Evolutionary conservation across 2,797 vertebrate species (phyloP), one percentile per base, ranked within the genome.

Genomic region (Clarias pachynema): DNA sequence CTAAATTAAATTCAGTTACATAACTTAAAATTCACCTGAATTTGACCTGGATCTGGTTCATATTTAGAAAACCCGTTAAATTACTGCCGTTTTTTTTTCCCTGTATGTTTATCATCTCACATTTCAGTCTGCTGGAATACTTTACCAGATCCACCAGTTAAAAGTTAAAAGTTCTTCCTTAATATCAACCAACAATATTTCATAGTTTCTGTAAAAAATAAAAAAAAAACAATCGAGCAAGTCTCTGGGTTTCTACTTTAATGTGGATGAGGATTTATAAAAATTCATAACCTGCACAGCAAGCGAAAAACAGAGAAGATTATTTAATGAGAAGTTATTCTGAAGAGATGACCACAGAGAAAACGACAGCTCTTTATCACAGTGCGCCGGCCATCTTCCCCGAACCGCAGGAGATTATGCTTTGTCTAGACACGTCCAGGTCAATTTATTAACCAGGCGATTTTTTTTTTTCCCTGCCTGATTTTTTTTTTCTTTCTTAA

Each of bases 361-460:
- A 82, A 78, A 66, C 72, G 60, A 49, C 37, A 63, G 73, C 26
- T 44, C 68, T 60, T 73, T 86, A 70, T 83, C 63, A 31, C 79
- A 77, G 85, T 86, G 79, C 66, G 81, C 24, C 69, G 81, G 66
- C 75, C 86, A 81, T 88, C 84, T 53, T 53, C 10, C 80, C 62
- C 62, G 81, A 89, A 86, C 75, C 62, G 87, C 89, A 72, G 92
- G 91, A 91, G 90, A 91, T 94, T 94, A 94, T 94, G 89, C 93
- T 92, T 92, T 86, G 94, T 95, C 93, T 94, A 94, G 94, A 94
- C 92, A 90, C 89, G 87, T 87, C 87, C 87, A 92, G 92, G 92
- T 93, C 86, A 87, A 90, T 93, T 92, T 91, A 92, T 94, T 93
- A 93, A 90, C 87, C 81, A 68, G 82, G 79, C 40, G 78, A 90